These are phyloP conservation scores for Apotomis betuletana DNA, from an alignment of 2,888 invertebrate genomes.

Conservation along the genomic window DNA sequence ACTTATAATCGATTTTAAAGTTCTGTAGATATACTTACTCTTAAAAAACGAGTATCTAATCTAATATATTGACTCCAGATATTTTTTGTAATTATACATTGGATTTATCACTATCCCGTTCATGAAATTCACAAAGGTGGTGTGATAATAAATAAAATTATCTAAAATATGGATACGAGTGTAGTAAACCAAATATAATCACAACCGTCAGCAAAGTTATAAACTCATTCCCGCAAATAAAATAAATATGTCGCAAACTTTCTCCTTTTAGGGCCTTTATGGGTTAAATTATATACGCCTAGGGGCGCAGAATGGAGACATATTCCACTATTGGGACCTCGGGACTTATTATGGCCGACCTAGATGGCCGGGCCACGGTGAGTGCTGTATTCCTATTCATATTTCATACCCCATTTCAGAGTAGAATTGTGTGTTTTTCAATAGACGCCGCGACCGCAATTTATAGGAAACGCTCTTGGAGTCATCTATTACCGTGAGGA, in stretches of 20 bases:
- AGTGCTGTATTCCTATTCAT: conserved; percentile 64
- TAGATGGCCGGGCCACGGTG: conserved; percentile 61
- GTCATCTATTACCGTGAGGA: conserved; percentile 59
- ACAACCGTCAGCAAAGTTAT: conserved; percentile 57
- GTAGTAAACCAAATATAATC: conserved; percentile 49
- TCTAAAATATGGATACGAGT: conserved; percentile 13
- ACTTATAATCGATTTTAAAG: too few relatives aligned
- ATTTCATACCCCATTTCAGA: conserved; percentile 71
- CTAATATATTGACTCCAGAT: too few relatives aligned
- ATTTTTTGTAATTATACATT: too few relatives aligned
- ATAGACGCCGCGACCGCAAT: conserved; percentile 50
- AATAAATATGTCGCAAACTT: conserved; percentile 75
- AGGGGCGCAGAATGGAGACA: conserved; percentile 79
- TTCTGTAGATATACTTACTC: too few relatives aligned
- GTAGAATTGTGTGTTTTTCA: conserved; percentile 64
- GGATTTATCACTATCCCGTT: not conserved
- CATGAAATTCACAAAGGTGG: not conserved
- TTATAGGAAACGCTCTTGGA: conserved; percentile 50
- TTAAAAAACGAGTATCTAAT: too few relatives aligned
- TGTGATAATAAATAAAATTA: not conserved
- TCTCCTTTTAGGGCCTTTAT: conserved; percentile 75
- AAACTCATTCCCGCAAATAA: conserved; percentile 66
- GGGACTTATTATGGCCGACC: conserved; percentile 68
- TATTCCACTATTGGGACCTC: conserved; percentile 73
- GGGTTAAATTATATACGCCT: conserved; percentile 77